Evolutionary conservation across 2,888 invertebrate species (phyloP), one percentile per base, ranked within the genome.

Genomic region (Sialis fuliginosa): DNA sequence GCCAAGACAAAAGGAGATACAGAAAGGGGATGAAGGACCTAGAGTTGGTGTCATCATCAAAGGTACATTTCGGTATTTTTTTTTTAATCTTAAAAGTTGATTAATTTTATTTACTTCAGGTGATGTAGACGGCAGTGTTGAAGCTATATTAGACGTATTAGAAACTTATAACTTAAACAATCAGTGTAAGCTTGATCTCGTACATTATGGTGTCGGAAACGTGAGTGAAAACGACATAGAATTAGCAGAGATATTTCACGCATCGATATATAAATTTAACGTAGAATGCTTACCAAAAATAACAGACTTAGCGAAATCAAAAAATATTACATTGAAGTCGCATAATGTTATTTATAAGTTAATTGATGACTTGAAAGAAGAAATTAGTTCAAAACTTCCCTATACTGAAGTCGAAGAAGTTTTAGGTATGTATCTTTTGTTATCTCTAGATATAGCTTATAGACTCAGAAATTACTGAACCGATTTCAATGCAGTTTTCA

Each of bases 111-210:
- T 10, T 39, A 39, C 51, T 49, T 22, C 63, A 80, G 87, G 87
- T 22, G 98, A 98, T 67, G 96, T 97, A 2, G 86, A 90, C 63
- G 98, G 98, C 0, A 92, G 93, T 0, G 79, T 96, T 40, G 97
- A 98, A 63, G 96, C 97, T 0, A 85, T 98, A 52, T 64, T 95
- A 51, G 88, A 96, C 61, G 82, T 90, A 7, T 61, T 98, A 47
- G 86, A 85, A 53, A 86, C 90, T 0, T 98, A 96, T 58, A 72
- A 82, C 54, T 74, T 72, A n/a, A 69, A 75, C 45, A 70, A 76
- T 3, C 64, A 64, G 6, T 95, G 93, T 56, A 73, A 75, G 42
- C 68, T 98, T 9, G 82, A 90, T 56, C 64, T 98, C 4, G 77
- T 97, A 34, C 85, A 90, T 62, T 91, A 82, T 61, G 95, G 87